These are phyloP conservation scores for Zophobas morio DNA, from an alignment of 1,140 invertebrate genomes.

Conservation along the genomic window DNA sequence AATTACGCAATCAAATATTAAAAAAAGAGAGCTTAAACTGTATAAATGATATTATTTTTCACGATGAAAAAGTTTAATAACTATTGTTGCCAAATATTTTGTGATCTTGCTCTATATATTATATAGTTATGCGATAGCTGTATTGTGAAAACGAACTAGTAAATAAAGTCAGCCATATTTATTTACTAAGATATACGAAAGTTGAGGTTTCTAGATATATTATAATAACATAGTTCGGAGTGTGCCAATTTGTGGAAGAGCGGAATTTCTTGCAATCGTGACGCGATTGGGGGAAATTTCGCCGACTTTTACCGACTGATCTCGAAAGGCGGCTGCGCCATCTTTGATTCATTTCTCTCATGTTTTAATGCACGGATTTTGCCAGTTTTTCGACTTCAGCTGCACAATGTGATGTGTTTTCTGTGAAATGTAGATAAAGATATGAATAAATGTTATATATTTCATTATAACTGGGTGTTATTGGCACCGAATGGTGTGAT, in stretches of 20 bases:
- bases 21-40: conserved; percentile 29
- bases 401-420: conserved; percentile 35
- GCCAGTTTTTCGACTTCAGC: conserved; percentile 4
- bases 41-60: conserved; percentile 33
- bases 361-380: conserved; percentile 14
- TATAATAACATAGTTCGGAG: too few species aligned
- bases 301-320: too few species aligned
- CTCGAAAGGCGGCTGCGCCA: neutral
- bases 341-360: neutral
- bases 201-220: conserved; percentile 19
- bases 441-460: neutral
- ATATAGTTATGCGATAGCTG: neutral
- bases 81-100: conserved; percentile 55
- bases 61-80: conserved; percentile 37
- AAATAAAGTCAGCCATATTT: conserved; percentile 57
- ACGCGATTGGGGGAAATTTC: too few species aligned
- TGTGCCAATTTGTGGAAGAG: conserved; percentile 14
- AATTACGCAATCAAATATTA: conserved; percentile 44
- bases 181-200: conserved; percentile 52
- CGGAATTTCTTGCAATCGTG: conserved; percentile 10
- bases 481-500: too few species aligned
- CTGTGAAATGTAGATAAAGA: conserved; percentile 8
- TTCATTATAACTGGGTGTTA: too few species aligned
- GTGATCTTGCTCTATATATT: conserved; percentile 44
- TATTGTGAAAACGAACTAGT: conserved; percentile 43